phyloP scores from a whole-genome alignment of 2,888 invertebrate species.

The Pimpla rufipes region DNA sequence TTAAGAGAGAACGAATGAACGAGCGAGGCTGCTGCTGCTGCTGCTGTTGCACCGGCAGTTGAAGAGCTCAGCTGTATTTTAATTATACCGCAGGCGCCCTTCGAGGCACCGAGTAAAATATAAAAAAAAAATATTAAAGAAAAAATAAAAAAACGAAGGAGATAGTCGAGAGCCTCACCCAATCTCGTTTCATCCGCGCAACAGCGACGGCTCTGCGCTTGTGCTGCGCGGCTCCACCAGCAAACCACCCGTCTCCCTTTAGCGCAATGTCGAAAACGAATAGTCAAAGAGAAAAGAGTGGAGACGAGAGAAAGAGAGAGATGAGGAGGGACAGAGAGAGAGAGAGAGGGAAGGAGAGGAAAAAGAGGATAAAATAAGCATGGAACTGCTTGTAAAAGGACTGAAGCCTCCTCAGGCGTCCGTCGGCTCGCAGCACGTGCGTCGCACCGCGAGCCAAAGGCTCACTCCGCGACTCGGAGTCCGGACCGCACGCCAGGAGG shows the following conservation, averaged over 20 bases:
- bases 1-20: conserved; percentile 50
- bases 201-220: conserved; percentile 58
- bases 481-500: conserved; percentile 55
- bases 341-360: conserved; percentile 19
- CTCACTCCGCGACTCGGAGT: conserved; percentile 34
- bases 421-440: conserved; percentile 51
- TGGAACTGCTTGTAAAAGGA: conserved; percentile 30
- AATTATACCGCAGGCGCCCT: conserved; percentile 79
- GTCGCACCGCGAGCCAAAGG: conserved; percentile 15
- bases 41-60: conserved; percentile 74
- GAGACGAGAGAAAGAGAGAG: conserved; percentile 7
- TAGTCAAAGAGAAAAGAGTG: conserved; percentile 1
- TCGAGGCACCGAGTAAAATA: conserved; percentile 51
- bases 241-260: conserved; percentile 68
- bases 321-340: conserved; percentile 16
- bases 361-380: conserved; percentile 24
- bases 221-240: conserved; percentile 43
- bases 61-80: conserved; percentile 83
- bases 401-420: conserved; percentile 51
- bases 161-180: conserved; percentile 73
- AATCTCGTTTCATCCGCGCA: conserved; percentile 70
- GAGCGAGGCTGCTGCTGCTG: conserved; percentile 34
- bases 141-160: conserved; percentile 24
- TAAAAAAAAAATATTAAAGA: conserved; percentile 20
- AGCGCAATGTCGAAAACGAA: conserved; percentile 71